phyloP scores from a whole-genome alignment of 2,113 vertebrate genomes.

The Blennius ocellaris region DNA sequence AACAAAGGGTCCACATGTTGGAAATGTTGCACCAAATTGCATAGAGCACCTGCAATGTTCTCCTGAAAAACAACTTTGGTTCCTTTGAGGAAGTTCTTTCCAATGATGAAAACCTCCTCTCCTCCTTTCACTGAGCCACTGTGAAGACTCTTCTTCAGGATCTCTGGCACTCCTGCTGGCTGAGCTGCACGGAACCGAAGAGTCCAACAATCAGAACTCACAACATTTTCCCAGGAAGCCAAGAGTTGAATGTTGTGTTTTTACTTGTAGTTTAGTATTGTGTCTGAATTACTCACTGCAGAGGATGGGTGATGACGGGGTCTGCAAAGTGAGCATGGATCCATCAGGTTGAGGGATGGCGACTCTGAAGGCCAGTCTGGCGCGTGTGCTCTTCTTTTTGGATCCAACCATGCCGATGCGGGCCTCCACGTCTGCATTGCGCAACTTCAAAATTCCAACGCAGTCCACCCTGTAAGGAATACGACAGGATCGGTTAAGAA shows the following conservation, averaged over 20 bases:
- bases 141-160: constrained; percentile 98
- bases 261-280: too few relatives aligned
- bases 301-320: constrained; percentile 93
- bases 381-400: constrained; percentile 99
- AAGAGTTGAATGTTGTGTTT: not conserved
- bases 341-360: constrained; percentile 93
- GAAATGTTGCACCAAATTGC: constrained; percentile 15
- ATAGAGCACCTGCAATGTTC: constrained; percentile 82
- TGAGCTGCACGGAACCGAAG: constrained; percentile 86
- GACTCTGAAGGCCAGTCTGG: constrained; percentile 95
- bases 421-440: constrained; percentile 98
- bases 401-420: constrained; percentile 97
- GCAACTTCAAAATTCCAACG: constrained; percentile 96
- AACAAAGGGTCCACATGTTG: not conserved
- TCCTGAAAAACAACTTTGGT: constrained; percentile 99
- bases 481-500: not conserved
- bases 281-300: constrained; percentile 90
- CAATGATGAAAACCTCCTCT: constrained; percentile 97
- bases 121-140: constrained; percentile 93
- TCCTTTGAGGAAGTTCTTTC: constrained; percentile 99
- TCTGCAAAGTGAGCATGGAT: constrained; percentile 91
- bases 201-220: constrained; percentile 16
- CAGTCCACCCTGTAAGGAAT: constrained; percentile 91
- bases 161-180: constrained; percentile 97
- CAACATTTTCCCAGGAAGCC: not conserved